These are phyloP conservation scores for Lethocerus indicus DNA, from an alignment of 1,140 invertebrate genomes.

Conservation along the genomic window DNA sequence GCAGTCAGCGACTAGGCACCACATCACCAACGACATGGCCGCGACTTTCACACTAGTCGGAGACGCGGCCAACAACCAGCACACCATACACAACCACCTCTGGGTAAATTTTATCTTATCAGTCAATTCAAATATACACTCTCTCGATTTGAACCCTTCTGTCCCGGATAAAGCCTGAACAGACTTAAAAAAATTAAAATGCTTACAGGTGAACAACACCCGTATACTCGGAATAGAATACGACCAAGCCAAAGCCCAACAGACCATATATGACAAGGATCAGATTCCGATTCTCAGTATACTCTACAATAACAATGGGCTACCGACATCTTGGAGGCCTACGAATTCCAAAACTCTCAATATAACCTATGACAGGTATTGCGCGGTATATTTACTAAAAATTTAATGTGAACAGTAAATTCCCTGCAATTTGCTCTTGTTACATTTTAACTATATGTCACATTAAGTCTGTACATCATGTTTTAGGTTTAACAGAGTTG, in stretches of 20 bases:
- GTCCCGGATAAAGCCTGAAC: not conserved
- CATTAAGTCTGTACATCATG: not conserved
- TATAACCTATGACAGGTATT: conserved; percentile 69
- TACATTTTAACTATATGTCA: too few relatives aligned
- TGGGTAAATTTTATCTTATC: conserved; percentile 31
- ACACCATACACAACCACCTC: conserved; percentile 63
- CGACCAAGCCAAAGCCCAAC: conserved; percentile 68
- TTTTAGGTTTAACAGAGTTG: conserved; percentile 63
- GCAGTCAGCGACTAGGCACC: conserved; percentile 56
- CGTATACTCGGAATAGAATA: conserved; percentile 76
- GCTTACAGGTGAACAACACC: conserved; percentile 50
- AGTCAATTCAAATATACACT: too few relatives aligned
- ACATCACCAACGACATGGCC: conserved; percentile 58
- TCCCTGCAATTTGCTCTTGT: too few relatives aligned
- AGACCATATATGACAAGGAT: conserved; percentile 75
- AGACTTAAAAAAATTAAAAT: not conserved
- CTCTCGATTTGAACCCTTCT: not conserved
- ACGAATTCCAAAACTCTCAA: conserved; percentile 58
- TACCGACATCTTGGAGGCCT: conserved; percentile 63
- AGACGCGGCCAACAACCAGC: conserved; percentile 61
- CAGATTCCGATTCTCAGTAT: conserved; percentile 66
- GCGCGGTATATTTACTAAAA: too few relatives aligned
- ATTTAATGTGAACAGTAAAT: too few relatives aligned
- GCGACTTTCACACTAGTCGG: conserved; percentile 64
- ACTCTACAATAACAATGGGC: conserved; percentile 67